Evolutionary conservation across 2,888 invertebrate genomes (phyloP).

Genomic region (Rhagonycha fulva): DNA sequence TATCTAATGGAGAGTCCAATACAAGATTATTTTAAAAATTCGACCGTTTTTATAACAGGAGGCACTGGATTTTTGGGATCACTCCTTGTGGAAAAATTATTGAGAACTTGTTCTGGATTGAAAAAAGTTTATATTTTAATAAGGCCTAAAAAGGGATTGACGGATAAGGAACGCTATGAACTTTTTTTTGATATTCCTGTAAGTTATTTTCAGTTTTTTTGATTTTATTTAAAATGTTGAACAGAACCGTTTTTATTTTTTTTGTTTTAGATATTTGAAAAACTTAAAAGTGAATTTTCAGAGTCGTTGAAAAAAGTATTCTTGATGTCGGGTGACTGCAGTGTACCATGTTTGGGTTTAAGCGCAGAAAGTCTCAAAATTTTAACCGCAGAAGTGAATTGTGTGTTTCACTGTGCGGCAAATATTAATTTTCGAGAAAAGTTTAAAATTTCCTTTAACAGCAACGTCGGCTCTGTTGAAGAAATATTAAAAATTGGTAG

Average conservation of each 20-base stretch:
- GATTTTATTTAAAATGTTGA: background rate
- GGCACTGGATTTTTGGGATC: constrained; percentile 50
- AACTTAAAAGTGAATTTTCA: constrained; percentile 55
- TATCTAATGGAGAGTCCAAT: constrained; percentile 27
- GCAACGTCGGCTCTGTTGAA: constrained; percentile 58
- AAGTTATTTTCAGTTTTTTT: background rate
- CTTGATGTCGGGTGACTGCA: constrained; percentile 59
- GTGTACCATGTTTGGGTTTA: constrained; percentile 55
- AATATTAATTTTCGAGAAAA: constrained; percentile 61
- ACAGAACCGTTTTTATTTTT: background rate
- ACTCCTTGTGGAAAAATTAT: constrained; percentile 46
- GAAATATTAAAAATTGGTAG: constrained; percentile 55
- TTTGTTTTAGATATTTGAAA: constrained; percentile 56
- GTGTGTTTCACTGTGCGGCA: constrained; percentile 58
- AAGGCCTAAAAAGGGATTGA: constrained; percentile 47
- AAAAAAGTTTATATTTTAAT: constrained; percentile 44
- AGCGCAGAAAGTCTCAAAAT: constrained; percentile 54
- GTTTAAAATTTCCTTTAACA: constrained; percentile 54
- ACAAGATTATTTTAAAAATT: constrained; percentile 41
- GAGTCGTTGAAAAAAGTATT: constrained; percentile 56
- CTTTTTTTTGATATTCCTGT: constrained; percentile 53
- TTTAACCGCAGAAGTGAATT: constrained; percentile 55
- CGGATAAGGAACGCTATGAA: constrained; percentile 47
- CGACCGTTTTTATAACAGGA: constrained; percentile 50
- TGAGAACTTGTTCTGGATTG: constrained; percentile 49